Conservation (phyloP, 2,888 invertebrate genomes). For the Zonitis immaculata region DNA sequence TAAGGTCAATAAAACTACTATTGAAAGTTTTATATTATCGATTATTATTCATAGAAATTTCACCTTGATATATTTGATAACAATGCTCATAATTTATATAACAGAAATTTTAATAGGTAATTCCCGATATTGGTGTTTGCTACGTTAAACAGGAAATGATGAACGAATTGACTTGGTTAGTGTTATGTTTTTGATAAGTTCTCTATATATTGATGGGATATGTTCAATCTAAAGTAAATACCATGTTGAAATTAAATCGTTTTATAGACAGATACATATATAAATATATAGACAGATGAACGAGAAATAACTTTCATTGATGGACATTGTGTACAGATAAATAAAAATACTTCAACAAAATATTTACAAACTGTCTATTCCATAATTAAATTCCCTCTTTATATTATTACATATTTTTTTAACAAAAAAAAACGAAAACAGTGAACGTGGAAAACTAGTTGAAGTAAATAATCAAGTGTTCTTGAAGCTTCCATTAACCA, state of each 20-base stretch:
- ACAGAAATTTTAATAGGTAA: background rate
- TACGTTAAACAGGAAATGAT: background rate
- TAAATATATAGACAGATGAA: too few relatives aligned
- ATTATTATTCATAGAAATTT: too few relatives aligned
- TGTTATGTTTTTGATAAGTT: background rate
- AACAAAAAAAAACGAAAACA: background rate
- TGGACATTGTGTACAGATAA: too few relatives aligned
- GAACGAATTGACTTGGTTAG: background rate
- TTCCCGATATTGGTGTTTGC: background rate
- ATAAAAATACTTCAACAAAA: too few relatives aligned
- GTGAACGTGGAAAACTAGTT: background rate
- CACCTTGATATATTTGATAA: too few relatives aligned
- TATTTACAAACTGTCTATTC: background rate
- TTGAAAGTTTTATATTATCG: too few relatives aligned
- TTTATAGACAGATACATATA: too few relatives aligned
- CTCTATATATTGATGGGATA: too few relatives aligned
- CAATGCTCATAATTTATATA: too few relatives aligned
- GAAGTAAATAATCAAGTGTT: constrained; percentile 32
- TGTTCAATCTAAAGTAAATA: too few relatives aligned
- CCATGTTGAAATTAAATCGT: too few relatives aligned
- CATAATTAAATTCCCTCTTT: background rate
- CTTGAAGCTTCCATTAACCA: constrained; percentile 34
- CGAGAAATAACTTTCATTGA: too few relatives aligned
- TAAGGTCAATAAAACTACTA: background rate
- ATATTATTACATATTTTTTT: background rate